Base-by-base conservation (phyloP, 2,888 invertebrate species). In the Argyresthia goedartella region DNA sequence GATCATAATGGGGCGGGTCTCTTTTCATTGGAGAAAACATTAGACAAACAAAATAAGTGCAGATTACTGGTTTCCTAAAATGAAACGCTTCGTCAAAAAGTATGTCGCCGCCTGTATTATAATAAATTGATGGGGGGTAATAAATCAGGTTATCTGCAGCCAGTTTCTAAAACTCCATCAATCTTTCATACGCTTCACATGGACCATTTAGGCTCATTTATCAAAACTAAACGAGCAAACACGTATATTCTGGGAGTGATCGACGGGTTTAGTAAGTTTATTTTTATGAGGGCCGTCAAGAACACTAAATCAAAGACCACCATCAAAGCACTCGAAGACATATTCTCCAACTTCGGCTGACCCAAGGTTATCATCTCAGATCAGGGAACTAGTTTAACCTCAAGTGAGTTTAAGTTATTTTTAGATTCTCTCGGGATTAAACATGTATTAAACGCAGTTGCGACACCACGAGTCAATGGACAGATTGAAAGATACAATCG, bases 21-120 rank as follows among this genome's bases (percentile, higher is more conserved):
- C 41, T 57, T 55, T 34, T 53, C 55, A 1, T 41, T 47, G 11
- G 54, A 54, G 13, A 57, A 57, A 36, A 56, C 56, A 1, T 8
- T 59, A 3, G 53, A 56, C 4, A n/a, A n/a, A n/a, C n/a, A 54
- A 52, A 15, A 53, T 57, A 8, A 47, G 49, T 10, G 10, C 49
- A n/a, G 51, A 59, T 35, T 59, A 56, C 43, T 59, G 59, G 59
- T 56, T 55, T 11, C 52, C 55, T 0, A 55, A 53, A 14, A 47
- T 51, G 53, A 34, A 47, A 8, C n/a, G n/a, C n/a, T n/a, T n/a
- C n/a, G n/a, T n/a, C n/a, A n/a, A n/a, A n/a, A n/a, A n/a, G n/a
- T n/a, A 50, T 52, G 3, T 54, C 54, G n/a, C 49, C 60, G 2
- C 14, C 50, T 10, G 59, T 59, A 54, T 58, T 59, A 59, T 50